A percentile compares a stretch with the other conserved stretches of the same genome.
These are phyloP conservation scores for Onychorhynchus coronatus DNA, from an alignment of 2,113 vertebrate genomes.

Conservation along the genomic window DNA sequence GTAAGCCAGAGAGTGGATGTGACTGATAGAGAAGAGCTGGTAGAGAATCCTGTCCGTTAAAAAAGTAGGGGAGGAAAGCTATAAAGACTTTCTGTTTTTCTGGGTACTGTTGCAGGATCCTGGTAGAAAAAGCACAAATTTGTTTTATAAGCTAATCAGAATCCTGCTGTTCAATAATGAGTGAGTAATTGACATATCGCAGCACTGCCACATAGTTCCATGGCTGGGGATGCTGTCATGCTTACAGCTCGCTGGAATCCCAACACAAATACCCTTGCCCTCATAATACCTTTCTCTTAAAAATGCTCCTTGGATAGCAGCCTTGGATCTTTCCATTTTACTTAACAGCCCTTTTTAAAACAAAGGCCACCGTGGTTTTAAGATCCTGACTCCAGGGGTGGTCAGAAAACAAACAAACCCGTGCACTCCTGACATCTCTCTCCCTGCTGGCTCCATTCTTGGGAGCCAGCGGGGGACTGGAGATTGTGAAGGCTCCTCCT, in stretches of 20 bases:
- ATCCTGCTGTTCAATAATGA: slow-evolving; percentile 63
- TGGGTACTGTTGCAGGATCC: slow-evolving; percentile 24
- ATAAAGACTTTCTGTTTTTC: slow-evolving; percentile 38
- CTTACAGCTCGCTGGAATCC: not conserved
- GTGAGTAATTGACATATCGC: slow-evolving; percentile 61
- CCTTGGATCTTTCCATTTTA: not conserved
- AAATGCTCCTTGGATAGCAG: not conserved
- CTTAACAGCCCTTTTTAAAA: slow-evolving; percentile 13
- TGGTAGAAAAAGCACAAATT: slow-evolving; percentile 52
- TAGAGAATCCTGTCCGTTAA: not conserved
- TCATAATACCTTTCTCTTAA: slow-evolving; percentile 18
- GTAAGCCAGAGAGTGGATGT: not conserved
- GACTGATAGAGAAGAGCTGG: not conserved
- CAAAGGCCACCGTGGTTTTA: slow-evolving; percentile 22
- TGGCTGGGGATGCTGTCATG: not conserved
- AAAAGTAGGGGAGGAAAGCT: not conserved
- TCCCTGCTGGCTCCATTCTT: slow-evolving; percentile 59
- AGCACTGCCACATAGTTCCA: not conserved
- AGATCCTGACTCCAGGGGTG: slow-evolving; percentile 38
- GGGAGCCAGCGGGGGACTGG: slow-evolving; percentile 27
- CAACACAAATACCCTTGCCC: not conserved
- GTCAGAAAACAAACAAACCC: slow-evolving; percentile 55
- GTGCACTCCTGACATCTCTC: not conserved
- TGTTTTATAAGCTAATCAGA: slow-evolving; percentile 66
- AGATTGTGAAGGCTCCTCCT: slow-evolving; percentile 42